Conservation (phyloP, 2,113 vertebrate species). For the Myodes glareolus region DNA sequence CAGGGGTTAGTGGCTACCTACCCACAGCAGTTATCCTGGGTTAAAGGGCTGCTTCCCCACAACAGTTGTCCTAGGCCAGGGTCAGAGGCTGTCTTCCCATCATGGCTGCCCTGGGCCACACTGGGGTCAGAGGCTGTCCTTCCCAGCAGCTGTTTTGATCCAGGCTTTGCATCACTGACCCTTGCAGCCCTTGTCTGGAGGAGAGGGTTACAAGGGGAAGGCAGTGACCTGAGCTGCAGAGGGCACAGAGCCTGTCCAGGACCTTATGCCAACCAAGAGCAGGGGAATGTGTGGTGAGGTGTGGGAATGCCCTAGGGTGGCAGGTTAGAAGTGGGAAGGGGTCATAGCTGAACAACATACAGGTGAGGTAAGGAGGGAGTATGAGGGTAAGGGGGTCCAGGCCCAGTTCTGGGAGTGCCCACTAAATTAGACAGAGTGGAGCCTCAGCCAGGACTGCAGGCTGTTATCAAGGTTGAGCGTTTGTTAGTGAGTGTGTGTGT, state of each 20-base stretch:
- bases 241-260: neutral
- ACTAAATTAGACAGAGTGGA: neutral
- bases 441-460: neutral
- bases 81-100: neutral
- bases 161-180: neutral
- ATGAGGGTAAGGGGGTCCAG: neutral
- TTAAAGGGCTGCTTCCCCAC: neutral
- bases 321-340: neutral
- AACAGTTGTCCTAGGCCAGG: neutral
- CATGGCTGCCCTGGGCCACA: neutral
- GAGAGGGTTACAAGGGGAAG: neutral
- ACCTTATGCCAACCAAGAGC: neutral
- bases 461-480: neutral
- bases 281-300: too few relatives aligned
- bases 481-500: neutral
- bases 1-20: neutral
- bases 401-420: neutral
- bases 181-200: neutral
- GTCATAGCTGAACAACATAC: neutral
- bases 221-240: too few relatives aligned
- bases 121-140: neutral
- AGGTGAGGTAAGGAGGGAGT: neutral
- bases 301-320: neutral
- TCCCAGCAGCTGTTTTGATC: neutral
- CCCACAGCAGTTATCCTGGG: neutral